Base-by-base conservation (phyloP, 2,797 vertebrate genomes). In the Malacoraja senta region DNA sequence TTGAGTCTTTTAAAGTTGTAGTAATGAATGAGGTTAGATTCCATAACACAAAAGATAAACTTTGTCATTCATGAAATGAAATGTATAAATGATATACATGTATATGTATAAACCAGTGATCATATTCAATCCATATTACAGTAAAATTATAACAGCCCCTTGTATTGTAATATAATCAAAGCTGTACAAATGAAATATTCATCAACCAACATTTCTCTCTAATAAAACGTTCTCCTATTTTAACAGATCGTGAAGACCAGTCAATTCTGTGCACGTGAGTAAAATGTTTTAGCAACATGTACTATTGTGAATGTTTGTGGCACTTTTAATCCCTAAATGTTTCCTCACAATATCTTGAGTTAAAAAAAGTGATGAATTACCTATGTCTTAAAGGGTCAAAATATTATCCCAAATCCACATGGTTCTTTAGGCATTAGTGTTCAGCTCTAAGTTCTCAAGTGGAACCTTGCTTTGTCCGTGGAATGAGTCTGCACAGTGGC, bases 241-340 rank as follows among this genome's bases (percentile, higher is more conserved):
- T 95, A 93, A 90, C 97, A 99, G 98, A 99, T 95, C 98, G 98
- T 71, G 98, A 99, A 95, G 98, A 99, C 95, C 98, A 99, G 96
- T 98, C 98, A 93, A 98, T 99, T 94, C 97, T 99, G 79, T 99
- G 98, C 98, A 99, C 98, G 98, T 99, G 96, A 98, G 98, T 98
- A 93, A 94, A 90, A 0, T 15, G 2, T 35, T 53, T 58, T 29
- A 76, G 4, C 38, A 74, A 15, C 29, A 53, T 76, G 35, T n/a
- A 58, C 72, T 29, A n/a, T 26, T 53, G 8, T 58, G 15, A 4
- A 0, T 29, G 29, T 76, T 72, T 92, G n/a, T 4, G 53, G 12
- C 38, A 58, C 8, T 35, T 92, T 92, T 53, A 24, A 17, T 68
- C 32, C 32, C 38, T 76, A 15, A 58, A 53, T 68, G 12, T 26